Conservation (phyloP, 2,888 invertebrate species). For the Platycheirus rosarum region DNA sequence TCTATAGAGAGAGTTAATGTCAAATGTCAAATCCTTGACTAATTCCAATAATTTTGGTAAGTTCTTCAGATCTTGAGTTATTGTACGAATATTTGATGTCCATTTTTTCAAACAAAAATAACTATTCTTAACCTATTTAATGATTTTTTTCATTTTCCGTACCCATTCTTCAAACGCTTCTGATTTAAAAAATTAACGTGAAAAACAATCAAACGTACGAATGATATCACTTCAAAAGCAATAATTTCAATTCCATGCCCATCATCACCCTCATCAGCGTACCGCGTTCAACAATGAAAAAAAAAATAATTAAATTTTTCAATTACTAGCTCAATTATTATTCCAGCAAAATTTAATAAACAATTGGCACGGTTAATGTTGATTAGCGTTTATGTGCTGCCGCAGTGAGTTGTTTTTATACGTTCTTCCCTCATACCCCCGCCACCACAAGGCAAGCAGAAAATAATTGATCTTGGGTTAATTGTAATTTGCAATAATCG, state of each 20-base stretch:
- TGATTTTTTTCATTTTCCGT: no score
- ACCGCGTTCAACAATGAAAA: no score
- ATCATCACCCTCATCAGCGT: conserved; percentile 37
- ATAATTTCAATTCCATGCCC: conserved; percentile 18
- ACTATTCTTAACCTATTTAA: no score
- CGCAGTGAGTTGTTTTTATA: not conserved
- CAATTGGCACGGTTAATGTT: conserved; percentile 63
- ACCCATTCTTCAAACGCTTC: conserved; percentile 1
- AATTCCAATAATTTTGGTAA: no score
- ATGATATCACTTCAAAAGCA: conserved; percentile 33
- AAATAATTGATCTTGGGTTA: conserved; percentile 67
- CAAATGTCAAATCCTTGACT: no score
- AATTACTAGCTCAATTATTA: conserved; percentile 58
- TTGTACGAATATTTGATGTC: no score
- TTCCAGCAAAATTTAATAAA: conserved; percentile 38
- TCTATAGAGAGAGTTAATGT: no score
- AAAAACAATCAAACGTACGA: not conserved
- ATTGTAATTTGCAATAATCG: conserved; percentile 70
- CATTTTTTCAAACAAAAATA: no score
- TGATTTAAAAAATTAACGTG: not conserved
- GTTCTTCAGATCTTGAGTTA: no score
- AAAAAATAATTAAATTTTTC: conserved; percentile 48
- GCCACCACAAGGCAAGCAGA: conserved; percentile 9
- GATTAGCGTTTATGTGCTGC: conserved; percentile 38
- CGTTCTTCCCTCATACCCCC: not conserved